phyloP scores from a whole-genome alignment of 2,888 invertebrate genomes.

The Cancer borealis region DNA sequence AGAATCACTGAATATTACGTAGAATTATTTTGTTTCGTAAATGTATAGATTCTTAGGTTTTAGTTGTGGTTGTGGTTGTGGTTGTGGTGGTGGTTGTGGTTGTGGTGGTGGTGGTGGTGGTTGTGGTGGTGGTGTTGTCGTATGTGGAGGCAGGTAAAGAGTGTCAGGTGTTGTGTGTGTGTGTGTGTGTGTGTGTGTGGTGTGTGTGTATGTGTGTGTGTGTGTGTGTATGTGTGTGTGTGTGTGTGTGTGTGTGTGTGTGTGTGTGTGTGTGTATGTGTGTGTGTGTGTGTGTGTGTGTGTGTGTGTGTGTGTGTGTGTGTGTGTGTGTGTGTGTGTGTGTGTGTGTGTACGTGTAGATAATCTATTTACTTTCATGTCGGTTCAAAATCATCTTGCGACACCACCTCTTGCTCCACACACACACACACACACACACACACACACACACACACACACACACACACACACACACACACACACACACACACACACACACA shows the following conservation, averaged over 20 bases:
- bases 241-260: no score
- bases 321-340: constrained; percentile 39
- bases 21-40: not conserved
- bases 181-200: no score
- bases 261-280: no score
- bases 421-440: not conserved
- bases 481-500: not conserved
- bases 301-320: constrained; percentile 28
- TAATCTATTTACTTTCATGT: not conserved
- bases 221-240: no score
- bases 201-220: no score
- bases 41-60: no score
- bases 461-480: not conserved
- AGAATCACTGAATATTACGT: no score
- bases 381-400: not conserved
- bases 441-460: not conserved
- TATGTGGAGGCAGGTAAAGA: not conserved
- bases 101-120: not conserved
- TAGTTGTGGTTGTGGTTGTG: not conserved
- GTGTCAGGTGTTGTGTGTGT: not conserved
- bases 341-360: not conserved
- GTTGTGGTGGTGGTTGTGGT: no score
- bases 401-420: not conserved
- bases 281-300: constrained; percentile 7
- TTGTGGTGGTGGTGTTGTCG: not conserved